These are phyloP conservation scores for Muscicapa adusta DNA, from an alignment of 2,113 vertebrate species.

Conservation along the genomic window DNA sequence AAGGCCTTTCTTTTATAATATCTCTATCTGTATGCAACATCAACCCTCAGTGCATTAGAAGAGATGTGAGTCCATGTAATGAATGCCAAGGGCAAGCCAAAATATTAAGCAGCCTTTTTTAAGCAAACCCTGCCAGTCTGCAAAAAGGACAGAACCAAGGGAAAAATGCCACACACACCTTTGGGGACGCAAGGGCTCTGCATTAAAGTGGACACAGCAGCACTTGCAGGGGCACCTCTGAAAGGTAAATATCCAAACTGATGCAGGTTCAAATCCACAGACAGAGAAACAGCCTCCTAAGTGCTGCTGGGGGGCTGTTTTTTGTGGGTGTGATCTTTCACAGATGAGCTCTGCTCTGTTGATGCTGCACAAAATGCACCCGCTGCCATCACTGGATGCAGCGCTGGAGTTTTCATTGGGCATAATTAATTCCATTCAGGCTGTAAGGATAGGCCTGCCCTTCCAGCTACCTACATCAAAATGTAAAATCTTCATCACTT, in stretches of 20 bases:
- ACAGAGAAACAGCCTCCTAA: background rate
- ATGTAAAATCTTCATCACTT: background rate
- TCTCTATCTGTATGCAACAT: too few relatives aligned
- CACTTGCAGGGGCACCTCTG: background rate
- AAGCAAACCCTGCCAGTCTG: background rate
- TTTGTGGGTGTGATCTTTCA: background rate
- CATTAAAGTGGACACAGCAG: background rate
- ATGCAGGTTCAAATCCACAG: background rate
- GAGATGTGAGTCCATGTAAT: background rate
- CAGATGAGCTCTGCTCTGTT: background rate
- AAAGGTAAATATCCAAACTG: background rate
- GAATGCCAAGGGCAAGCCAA: background rate
- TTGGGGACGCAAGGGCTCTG: rapidly evolving
- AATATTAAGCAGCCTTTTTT: background rate
- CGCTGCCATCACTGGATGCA: background rate
- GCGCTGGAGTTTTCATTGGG: background rate
- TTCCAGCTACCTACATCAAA: background rate
- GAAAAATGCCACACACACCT: rapidly evolving
- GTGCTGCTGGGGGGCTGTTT: background rate
- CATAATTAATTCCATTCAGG: background rate
- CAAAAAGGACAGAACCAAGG: background rate
- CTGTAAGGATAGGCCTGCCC: background rate
- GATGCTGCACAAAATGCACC: rapidly evolving
- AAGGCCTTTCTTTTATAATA: too few relatives aligned
- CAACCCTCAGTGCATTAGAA: background rate